These are phyloP conservation scores for Apistogramma diplotaenia DNA, from an alignment of 2,113 vertebrate genomes.

Conservation along the genomic window DNA sequence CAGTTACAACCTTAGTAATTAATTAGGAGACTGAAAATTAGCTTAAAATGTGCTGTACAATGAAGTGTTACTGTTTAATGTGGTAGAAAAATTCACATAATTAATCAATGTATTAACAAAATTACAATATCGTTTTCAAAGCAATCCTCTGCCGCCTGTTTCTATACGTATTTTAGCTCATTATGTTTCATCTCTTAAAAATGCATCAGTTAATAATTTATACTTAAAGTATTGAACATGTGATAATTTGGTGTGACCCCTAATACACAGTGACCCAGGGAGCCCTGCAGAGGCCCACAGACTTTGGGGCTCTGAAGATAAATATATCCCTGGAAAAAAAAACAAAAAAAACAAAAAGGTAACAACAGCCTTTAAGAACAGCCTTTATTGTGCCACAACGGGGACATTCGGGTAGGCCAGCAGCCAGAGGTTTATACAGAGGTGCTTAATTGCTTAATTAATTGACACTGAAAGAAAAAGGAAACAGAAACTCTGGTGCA, in stretches of 20 bases:
- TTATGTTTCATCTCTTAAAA: neutral
- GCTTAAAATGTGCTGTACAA: too few species aligned
- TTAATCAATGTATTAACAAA: too few species aligned
- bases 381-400: too few species aligned
- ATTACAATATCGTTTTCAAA: too few species aligned
- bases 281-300: neutral
- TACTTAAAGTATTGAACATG: neutral
- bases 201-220: neutral
- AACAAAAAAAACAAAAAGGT: too few species aligned
- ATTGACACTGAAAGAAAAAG: neutral
- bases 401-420: too few species aligned
- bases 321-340: neutral
- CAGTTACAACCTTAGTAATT: neutral
- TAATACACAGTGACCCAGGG: fast-evolving
- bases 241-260: fast-evolving
- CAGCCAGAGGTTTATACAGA: too few species aligned
- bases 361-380: too few species aligned
- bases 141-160: too few species aligned
- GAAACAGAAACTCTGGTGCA: neutral
- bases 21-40: neutral
- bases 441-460: too few species aligned
- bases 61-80: neutral
- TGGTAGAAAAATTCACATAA: neutral
- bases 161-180: neutral
- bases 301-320: neutral